Base-by-base conservation (phyloP, 2,113 vertebrate genomes). In the Phoenicopterus ruber region DNA sequence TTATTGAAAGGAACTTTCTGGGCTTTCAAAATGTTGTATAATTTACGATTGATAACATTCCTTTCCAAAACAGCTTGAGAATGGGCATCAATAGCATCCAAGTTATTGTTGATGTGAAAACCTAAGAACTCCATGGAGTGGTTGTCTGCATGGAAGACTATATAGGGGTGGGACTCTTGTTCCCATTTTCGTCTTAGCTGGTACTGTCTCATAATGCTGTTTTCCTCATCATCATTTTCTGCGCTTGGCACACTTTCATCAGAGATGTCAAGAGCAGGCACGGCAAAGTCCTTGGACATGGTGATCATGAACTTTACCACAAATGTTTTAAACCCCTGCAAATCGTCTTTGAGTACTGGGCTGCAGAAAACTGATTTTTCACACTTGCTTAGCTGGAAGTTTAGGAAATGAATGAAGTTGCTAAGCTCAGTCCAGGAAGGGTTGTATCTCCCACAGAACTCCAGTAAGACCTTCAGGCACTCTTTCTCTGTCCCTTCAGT, bases 221-320 rank as follows among this genome's bases (percentile, higher is more conserved):
- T 42, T 65, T 65, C 59, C 42, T 71, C 79, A 3, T 21, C 36
- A 36, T 61, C 32, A 17, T 50, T 65, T 74, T 67, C 79, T 76
- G 52, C 46, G 62, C 29, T 59, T 19, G 92, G 44, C 31, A 72
- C 92, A 85, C 98, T 98, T 69, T 98, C 94, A 73, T 98, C 98
- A 59, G 97, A 98, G 55, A 97, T 97, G 46, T 97, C 88, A 71
- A 98, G 85, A 63, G 98, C 98, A 7, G 98, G 98, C 0, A 98
- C 96, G 5, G 98, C 97, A 92, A 98, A 98, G 94, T 98, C 98
- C 87, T 96, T 97, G 6, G 98, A 98, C 98, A 98, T 98, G 46
- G 91, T 67, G 74, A 98, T 98, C 98, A 98, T 98, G 96, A 98
- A 98, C 55, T 98, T 98, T 26, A 98, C 96, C 47, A 98, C 98